phyloP scores from a whole-genome alignment of 2,888 invertebrate species.

The Hypolimnas misippus region DNA sequence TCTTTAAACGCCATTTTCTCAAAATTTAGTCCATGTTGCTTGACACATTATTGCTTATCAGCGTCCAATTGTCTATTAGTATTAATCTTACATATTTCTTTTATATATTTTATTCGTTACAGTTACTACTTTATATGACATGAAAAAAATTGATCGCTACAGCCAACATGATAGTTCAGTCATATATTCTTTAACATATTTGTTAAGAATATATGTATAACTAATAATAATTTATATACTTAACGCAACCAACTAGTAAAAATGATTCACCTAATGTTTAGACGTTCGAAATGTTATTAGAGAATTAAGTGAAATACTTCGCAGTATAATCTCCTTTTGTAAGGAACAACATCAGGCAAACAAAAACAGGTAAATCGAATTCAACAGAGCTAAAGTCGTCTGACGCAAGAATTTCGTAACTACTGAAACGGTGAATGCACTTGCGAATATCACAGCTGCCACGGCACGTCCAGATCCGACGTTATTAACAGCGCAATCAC shows the following conservation, averaged over 20 bases:
- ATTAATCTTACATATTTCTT: not conserved
- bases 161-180: too few relatives aligned
- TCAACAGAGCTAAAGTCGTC: conserved; percentile 44
- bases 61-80: not conserved
- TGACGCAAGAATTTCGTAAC: conserved; percentile 66
- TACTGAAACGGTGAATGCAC: conserved; percentile 65
- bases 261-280: too few relatives aligned
- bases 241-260: too few relatives aligned
- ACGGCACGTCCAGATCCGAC: conserved; percentile 59
- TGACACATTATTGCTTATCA: too few relatives aligned
- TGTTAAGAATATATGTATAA: too few relatives aligned
- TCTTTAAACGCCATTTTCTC: too few relatives aligned
- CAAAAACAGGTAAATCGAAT: conserved; percentile 45
- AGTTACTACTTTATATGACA: too few relatives aligned
- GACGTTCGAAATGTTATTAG: not conserved
- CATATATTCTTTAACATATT: too few relatives aligned
- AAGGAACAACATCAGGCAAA: not conserved
- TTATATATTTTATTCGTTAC: too few relatives aligned
- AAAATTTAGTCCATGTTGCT: too few relatives aligned
- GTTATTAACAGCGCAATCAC: conserved; percentile 74
- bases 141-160: too few relatives aligned
- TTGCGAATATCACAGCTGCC: conserved; percentile 58
- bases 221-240: too few relatives aligned
- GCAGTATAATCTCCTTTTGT: not conserved
- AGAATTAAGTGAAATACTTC: not conserved